These are phyloP conservation scores for Odontophorus gujanensis DNA, from an alignment of 2,113 vertebrate genomes.

Conservation along the genomic window DNA sequence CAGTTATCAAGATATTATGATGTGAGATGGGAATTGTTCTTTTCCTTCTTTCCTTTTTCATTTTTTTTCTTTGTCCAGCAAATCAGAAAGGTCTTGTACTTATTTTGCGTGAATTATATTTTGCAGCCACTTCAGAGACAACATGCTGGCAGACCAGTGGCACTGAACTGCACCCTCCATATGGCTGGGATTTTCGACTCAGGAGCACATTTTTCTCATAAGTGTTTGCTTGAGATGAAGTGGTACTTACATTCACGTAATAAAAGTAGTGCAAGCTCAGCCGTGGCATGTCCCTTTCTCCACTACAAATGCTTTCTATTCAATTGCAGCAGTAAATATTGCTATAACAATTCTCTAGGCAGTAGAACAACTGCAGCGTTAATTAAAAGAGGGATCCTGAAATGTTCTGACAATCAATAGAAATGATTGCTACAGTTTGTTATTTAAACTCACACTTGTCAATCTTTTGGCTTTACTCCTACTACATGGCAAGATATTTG, in stretches of 20 bases:
- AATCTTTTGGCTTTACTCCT: neutral
- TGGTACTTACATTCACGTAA: neutral
- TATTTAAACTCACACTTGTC: neutral
- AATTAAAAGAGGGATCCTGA: neutral
- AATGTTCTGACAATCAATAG: neutral
- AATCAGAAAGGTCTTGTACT: neutral
- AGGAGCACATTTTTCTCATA: neutral
- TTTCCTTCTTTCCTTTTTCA: neutral
- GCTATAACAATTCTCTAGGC: neutral
- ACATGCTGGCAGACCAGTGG: neutral
- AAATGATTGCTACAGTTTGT: neutral
- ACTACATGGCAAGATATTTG: neutral
- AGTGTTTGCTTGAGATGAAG: neutral
- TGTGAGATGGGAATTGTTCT: fast-evolving
- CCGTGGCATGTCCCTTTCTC: neutral
- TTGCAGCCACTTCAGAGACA: neutral
- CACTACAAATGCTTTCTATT: neutral
- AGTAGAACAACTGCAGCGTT: neutral
- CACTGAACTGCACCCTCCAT: neutral
- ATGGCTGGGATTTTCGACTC: neutral
- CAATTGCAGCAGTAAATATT: neutral
- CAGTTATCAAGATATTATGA: neutral
- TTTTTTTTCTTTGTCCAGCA: fast-evolving
- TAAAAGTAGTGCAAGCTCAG: neutral
- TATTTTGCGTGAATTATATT: neutral